A percentile compares a stretch with the other conserved stretches of the same genome.
phyloP scores from a whole-genome alignment of 1,140 invertebrate genomes.

The Drosophila orena region DNA sequence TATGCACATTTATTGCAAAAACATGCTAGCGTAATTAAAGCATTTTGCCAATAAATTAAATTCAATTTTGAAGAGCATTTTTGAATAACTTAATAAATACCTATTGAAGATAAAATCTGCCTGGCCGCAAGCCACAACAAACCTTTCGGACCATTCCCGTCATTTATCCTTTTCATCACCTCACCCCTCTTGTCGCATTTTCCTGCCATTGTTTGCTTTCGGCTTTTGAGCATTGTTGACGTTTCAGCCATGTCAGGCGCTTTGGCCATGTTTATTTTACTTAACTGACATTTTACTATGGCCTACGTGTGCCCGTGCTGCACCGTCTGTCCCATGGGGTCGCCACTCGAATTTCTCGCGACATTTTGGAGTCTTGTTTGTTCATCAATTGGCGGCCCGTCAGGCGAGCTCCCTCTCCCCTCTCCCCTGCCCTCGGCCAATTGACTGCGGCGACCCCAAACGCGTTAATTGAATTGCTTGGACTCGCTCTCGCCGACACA shows the following conservation, averaged over 20 bases:
- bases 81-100: slow-evolving; percentile 33
- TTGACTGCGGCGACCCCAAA: slow-evolving; percentile 57
- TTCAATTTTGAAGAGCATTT: slow-evolving; percentile 5
- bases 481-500: slow-evolving; percentile 4
- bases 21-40: too few relatives aligned
- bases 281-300: slow-evolving; percentile 64
- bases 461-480: slow-evolving; percentile 71
- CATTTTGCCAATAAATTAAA: slow-evolving; percentile 1
- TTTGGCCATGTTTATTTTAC: slow-evolving; percentile 69
- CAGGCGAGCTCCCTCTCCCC: slow-evolving; percentile 18
- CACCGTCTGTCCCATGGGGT: slow-evolving; percentile 1
- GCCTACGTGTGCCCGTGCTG: slow-evolving; percentile 49
- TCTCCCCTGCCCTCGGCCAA: slow-evolving; percentile 18
- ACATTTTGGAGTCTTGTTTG: slow-evolving; percentile 62
- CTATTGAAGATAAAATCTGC: slow-evolving; percentile 19
- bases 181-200: background rate
- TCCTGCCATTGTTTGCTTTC: slow-evolving; percentile 32
- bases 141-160: slow-evolving; percentile 12
- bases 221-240: slow-evolving; percentile 33
- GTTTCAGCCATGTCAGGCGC: slow-evolving; percentile 36
- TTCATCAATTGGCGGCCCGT: slow-evolving; percentile 71
- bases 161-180: slow-evolving; percentile 4
- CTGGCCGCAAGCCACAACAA: slow-evolving; percentile 35
- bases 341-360: slow-evolving; percentile 10
- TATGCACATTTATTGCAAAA: too few relatives aligned